These are phyloP conservation scores for Diabrotica virgifera DNA, from an alignment of 1,140 invertebrate species.

Conservation along the genomic window DNA sequence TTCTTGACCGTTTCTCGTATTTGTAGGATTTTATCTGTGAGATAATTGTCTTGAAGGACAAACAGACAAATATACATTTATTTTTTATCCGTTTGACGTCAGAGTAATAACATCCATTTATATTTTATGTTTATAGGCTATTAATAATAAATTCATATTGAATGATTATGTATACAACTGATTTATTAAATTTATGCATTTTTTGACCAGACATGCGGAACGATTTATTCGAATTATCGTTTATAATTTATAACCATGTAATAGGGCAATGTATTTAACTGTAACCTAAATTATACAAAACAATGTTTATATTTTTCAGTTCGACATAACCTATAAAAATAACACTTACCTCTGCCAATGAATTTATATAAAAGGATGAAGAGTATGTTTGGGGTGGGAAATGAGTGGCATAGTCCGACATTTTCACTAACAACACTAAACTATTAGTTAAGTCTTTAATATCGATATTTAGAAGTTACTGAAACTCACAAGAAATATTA, in stretches of 20 bases:
- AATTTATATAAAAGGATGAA: slow-evolving; percentile 35
- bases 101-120: background rate
- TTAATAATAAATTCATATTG: too few relatives aligned
- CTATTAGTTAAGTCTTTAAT: too few relatives aligned
- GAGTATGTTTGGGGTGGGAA: slow-evolving; percentile 39
- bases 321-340: slow-evolving; percentile 26
- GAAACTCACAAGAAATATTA: too few relatives aligned
- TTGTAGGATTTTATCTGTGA: background rate
- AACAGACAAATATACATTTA: background rate
- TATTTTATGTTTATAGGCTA: too few relatives aligned
- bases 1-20: background rate
- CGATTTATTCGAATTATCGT: too few relatives aligned
- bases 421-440: slow-evolving; percentile 11
- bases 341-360: slow-evolving; percentile 31
- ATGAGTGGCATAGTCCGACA: slow-evolving; percentile 33
- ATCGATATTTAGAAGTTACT: too few relatives aligned
- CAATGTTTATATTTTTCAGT: slow-evolving; percentile 13
- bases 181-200: too few relatives aligned
- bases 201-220: too few relatives aligned
- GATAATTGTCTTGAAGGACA: background rate
- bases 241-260: too few relatives aligned
- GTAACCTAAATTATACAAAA: slow-evolving; percentile 1
- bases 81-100: background rate
- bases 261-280: background rate
- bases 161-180: too few relatives aligned